phyloP scores from a whole-genome alignment of 2,797 vertebrate species.

The Bufotes viridis region DNA sequence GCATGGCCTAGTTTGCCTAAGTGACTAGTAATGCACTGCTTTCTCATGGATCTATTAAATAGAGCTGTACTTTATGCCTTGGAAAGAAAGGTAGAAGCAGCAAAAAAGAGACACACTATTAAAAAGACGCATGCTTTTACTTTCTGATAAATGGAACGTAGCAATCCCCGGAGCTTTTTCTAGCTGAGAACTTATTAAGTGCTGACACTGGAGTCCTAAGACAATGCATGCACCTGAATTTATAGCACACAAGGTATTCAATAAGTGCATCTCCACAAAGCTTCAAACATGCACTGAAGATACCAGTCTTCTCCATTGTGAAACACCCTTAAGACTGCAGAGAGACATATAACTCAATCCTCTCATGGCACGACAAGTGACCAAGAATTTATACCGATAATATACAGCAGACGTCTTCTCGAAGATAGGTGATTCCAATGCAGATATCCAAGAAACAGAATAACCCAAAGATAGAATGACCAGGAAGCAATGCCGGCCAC shows the following conservation, averaged over 20 bases:
- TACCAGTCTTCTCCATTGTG: too few relatives aligned
- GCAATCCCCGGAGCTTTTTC: not conserved
- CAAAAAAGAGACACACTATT: not conserved
- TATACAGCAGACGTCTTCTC: not conserved
- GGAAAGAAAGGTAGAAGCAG: not conserved
- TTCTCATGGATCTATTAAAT: not conserved
- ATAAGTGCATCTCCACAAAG: not conserved
- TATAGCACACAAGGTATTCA: not conserved
- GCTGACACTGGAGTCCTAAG: conserved; percentile 12
- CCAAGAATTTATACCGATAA: not conserved
- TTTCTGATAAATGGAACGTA: not conserved
- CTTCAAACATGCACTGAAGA: not conserved
- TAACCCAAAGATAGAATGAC: conserved; percentile 28
- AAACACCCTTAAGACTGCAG: not conserved
- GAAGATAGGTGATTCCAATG: conserved; percentile 8
- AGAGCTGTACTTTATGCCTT: not conserved
- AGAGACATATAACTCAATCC: not conserved
- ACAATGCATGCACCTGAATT: not conserved
- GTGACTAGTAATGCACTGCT: not conserved
- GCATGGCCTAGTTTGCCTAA: too few relatives aligned
- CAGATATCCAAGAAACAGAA: conserved; percentile 28
- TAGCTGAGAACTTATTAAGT: not conserved
- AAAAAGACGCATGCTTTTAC: not conserved
- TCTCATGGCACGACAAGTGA: not conserved
- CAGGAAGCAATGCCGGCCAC: conserved; percentile 15